These are phyloP conservation scores for Mantis religiosa DNA, from an alignment of 2,888 invertebrate species.

Conservation along the genomic window DNA sequence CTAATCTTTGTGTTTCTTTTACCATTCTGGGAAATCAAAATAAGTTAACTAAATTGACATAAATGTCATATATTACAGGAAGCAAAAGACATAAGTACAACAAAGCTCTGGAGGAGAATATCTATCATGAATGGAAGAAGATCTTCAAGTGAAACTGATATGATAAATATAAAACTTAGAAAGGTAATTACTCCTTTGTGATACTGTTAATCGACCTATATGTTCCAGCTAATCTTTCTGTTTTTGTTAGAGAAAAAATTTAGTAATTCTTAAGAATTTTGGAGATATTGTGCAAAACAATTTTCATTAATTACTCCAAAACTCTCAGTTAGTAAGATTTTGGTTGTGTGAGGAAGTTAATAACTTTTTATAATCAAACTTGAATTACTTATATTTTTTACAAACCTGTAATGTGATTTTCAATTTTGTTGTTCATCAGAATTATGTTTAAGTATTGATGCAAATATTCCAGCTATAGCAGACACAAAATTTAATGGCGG, in stretches of 20 bases:
- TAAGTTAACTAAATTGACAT: too few species aligned
- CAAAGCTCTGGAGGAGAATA: constrained; percentile 83
- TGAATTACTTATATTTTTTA: too few species aligned
- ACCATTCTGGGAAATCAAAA: too few species aligned
- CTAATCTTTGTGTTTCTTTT: too few species aligned
- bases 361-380: not conserved
- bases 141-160: constrained; percentile 77
- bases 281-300: too few species aligned
- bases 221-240: not conserved
- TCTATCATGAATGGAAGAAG: constrained; percentile 62
- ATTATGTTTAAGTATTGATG: too few species aligned
- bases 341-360: not conserved
- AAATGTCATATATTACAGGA: constrained; percentile 47
- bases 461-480: too few species aligned
- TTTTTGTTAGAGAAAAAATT: not conserved
- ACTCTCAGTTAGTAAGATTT: too few species aligned
- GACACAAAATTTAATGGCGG: too few species aligned
- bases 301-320: not conserved
- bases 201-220: not conserved
- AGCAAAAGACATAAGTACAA: constrained; percentile 84
- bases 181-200: constrained; percentile 50
- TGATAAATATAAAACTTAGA: constrained; percentile 82
- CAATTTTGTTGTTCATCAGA: too few species aligned
- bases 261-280: not conserved
- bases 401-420: too few species aligned